phyloP scores from a whole-genome alignment of 2,888 invertebrate genomes.

The Exephanes ischioxanthus region DNA sequence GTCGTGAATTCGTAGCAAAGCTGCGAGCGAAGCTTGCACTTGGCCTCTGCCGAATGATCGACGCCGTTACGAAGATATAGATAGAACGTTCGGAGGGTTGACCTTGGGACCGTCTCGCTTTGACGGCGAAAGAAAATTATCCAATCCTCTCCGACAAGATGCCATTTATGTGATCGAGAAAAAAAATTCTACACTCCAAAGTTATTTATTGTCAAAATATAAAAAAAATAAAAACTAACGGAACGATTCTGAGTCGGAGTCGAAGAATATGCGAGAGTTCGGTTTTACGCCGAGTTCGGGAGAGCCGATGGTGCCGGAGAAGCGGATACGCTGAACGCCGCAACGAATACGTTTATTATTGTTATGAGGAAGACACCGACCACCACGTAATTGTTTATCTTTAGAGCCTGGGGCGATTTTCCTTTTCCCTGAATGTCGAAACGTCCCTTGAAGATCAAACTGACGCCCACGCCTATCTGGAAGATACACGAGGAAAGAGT shows the following conservation, averaged over 20 bases:
- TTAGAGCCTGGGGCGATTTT: constrained; percentile 85
- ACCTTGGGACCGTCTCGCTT: neutral
- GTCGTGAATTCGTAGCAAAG: constrained; percentile 10
- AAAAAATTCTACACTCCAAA: too few species aligned
- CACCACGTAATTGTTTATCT: constrained; percentile 88
- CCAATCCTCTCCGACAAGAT: neutral
- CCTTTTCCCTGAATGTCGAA: constrained; percentile 86
- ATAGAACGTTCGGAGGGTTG: neutral
- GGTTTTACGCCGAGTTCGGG: neutral
- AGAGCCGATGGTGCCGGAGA: constrained; percentile 22
- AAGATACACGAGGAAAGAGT: constrained; percentile 48
- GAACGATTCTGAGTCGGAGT: neutral
- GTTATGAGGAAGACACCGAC: constrained; percentile 89
- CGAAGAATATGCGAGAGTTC: neutral
- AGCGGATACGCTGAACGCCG: constrained; percentile 86
- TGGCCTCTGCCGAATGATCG: constrained; percentile 25
- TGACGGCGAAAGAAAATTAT: neutral
- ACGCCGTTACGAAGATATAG: neutral
- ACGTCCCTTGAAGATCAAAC: constrained; percentile 88
- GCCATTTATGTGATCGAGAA: too few species aligned
- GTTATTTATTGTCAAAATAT: too few species aligned
- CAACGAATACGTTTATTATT: constrained; percentile 89
- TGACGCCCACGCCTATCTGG: constrained; percentile 87
- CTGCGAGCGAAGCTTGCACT: constrained; percentile 23
- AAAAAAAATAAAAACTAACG: neutral